phyloP scores from a whole-genome alignment of 2,797 vertebrate genomes.

The Hippopotamyrus pictus region DNA sequence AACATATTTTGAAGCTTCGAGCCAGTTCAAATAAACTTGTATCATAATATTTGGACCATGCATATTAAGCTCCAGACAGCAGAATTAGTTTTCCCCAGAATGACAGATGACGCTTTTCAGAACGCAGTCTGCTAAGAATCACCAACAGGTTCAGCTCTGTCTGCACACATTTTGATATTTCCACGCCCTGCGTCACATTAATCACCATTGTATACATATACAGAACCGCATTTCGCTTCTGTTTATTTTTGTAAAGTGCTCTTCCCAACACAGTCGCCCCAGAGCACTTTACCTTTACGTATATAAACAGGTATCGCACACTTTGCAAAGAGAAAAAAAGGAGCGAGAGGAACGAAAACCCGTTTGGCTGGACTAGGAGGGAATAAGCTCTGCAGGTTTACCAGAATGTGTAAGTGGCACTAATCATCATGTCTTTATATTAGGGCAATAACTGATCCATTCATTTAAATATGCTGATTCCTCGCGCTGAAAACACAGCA shows the following conservation, averaged over 20 bases:
- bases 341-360: background rate
- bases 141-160: background rate
- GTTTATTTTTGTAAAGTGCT: background rate
- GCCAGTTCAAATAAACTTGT: background rate
- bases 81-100: background rate
- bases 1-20: background rate
- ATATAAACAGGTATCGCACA: background rate
- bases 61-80: background rate
- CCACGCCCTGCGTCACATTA: background rate
- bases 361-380: background rate
- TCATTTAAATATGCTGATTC: background rate
- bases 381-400: background rate
- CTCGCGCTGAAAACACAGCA: background rate
- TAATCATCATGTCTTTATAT: background rate
- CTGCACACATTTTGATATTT: background rate
- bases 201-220: background rate
- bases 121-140: background rate
- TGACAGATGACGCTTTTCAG: background rate
- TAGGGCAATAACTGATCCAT: background rate
- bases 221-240: background rate
- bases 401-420: background rate
- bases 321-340: background rate
- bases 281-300: background rate
- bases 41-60: background rate
- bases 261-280: background rate